A percentile compares a stretch with the other conserved stretches of the same genome.
These are phyloP conservation scores for Brevimyrus niger DNA, from an alignment of 2,113 vertebrate genomes.

Conservation along the genomic window DNA sequence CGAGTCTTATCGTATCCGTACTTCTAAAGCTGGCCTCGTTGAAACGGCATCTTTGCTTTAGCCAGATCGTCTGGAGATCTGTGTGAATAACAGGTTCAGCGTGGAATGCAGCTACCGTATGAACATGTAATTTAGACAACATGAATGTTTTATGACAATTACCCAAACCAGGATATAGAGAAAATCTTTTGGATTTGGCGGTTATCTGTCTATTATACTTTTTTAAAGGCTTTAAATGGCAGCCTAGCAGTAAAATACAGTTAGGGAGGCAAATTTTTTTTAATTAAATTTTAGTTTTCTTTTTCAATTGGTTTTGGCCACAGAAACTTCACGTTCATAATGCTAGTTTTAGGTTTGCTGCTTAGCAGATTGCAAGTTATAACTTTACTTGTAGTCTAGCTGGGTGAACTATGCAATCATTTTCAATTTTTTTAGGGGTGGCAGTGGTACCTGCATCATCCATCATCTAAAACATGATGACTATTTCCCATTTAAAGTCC, in stretches of 20 bases:
- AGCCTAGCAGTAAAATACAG: background rate
- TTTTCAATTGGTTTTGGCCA: background rate
- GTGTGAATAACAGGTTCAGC: background rate
- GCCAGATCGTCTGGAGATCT: background rate
- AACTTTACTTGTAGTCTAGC: background rate
- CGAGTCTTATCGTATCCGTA: background rate
- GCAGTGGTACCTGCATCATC: background rate
- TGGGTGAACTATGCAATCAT: background rate
- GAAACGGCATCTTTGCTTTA: background rate
- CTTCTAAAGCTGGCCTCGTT: background rate
- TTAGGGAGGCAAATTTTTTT: background rate
- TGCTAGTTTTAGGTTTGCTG: background rate
- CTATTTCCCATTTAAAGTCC: background rate
- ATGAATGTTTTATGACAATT: background rate
- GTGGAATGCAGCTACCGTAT: background rate
- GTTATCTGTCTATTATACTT: background rate
- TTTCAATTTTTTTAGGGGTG: background rate
- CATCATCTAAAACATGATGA: background rate
- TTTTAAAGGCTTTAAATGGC: background rate
- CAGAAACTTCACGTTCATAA: background rate
- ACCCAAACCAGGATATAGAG: background rate
- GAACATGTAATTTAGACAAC: background rate
- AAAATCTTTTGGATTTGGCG: background rate
- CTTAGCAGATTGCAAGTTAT: background rate
- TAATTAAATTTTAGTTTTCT: background rate